These are phyloP conservation scores for Gisinianus flammeolus DNA, from an alignment of 2,888 invertebrate genomes.

Conservation along the genomic window DNA sequence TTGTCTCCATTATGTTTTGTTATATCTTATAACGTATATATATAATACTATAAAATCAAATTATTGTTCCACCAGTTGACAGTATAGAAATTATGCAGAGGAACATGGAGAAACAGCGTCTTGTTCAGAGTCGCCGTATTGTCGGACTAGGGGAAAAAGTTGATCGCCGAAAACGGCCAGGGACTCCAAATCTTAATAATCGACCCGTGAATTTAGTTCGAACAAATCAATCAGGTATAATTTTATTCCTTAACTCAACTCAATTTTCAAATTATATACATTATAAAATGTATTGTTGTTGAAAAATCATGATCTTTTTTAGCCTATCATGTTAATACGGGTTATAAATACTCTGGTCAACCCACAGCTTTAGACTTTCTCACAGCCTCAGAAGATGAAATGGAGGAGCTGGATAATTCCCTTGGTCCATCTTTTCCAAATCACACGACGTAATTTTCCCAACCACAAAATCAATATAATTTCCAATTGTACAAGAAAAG, in stretches of 20 bases:
- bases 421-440: neutral
- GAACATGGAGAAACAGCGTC: conserved; percentile 23
- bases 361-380: neutral
- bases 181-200: conserved; percentile 12
- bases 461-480: neutral
- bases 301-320: neutral
- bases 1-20: too few species aligned
- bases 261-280: neutral
- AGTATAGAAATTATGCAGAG: too few species aligned
- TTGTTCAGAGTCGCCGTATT: neutral
- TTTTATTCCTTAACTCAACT: too few species aligned
- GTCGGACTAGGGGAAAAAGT: neutral
- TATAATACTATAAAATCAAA: too few species aligned
- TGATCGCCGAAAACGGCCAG: conserved; percentile 23
- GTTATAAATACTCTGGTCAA: neutral
- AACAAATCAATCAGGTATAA: conserved; percentile 17
- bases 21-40: too few species aligned
- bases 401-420: neutral
- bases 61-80: too few species aligned
- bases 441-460: neutral
- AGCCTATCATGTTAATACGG: neutral
- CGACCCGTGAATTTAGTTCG: conserved; percentile 2
- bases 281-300: neutral
- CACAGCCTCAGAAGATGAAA: neutral
- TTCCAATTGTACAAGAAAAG: neutral